These are phyloP conservation scores for Pseudococcus viburni DNA, from an alignment of 2,888 invertebrate species.

Conservation along the genomic window DNA sequence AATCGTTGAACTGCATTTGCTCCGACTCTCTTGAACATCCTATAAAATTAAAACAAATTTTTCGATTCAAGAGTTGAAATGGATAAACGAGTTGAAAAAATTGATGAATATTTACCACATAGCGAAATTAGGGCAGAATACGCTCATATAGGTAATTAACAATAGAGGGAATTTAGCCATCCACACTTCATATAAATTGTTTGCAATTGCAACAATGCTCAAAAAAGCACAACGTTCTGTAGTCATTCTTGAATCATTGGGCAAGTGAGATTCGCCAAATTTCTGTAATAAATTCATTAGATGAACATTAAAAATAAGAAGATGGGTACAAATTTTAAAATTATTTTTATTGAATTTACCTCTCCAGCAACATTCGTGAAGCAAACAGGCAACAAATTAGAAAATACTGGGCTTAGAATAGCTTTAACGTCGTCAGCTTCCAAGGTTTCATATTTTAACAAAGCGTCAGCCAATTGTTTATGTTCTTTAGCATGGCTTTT, in stretches of 20 bases:
- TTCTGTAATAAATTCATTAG: slow-evolving; percentile 69
- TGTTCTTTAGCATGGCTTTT: slow-evolving; percentile 91
- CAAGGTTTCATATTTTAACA: slow-evolving; percentile 96
- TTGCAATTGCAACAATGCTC: slow-evolving; percentile 73
- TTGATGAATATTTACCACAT: slow-evolving; percentile 71
- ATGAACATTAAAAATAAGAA: not conserved
- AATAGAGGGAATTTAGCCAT: slow-evolving; percentile 79
- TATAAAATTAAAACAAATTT: slow-evolving; percentile 62
- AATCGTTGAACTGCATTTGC: slow-evolving; percentile 72
- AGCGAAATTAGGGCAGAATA: slow-evolving; percentile 75
- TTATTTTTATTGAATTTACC: slow-evolving; percentile 71
- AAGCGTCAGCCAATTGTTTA: slow-evolving; percentile 92
- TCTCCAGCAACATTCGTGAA: slow-evolving; percentile 79
- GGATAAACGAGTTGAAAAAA: not conserved
- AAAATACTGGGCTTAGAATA: slow-evolving; percentile 77
- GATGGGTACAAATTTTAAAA: not conserved
- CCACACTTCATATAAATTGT: slow-evolving; percentile 78
- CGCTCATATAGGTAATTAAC: slow-evolving; percentile 75
- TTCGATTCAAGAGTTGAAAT: slow-evolving; percentile 26
- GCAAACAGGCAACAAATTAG: slow-evolving; percentile 78
- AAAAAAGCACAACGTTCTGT: slow-evolving; percentile 74
- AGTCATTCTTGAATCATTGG: slow-evolving; percentile 72
- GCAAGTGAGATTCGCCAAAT: slow-evolving; percentile 70
- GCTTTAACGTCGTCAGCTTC: slow-evolving; percentile 94
- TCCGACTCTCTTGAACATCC: slow-evolving; percentile 70